These are phyloP conservation scores for Paguma larvata DNA, from an alignment of 2,797 vertebrate species.

Conservation along the genomic window DNA sequence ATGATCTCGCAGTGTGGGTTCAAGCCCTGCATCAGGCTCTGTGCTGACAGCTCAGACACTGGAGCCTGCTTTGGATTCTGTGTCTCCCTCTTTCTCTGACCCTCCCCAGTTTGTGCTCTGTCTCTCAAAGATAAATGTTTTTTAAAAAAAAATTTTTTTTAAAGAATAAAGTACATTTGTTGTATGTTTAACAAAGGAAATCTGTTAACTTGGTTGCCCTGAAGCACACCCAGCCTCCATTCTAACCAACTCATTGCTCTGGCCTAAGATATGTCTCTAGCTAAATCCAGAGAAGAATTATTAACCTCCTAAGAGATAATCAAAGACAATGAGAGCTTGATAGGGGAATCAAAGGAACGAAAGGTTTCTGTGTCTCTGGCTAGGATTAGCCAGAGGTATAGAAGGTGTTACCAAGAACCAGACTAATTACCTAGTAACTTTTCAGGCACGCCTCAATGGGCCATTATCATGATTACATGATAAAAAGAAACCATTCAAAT, in stretches of 20 bases:
- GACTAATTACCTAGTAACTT: background rate
- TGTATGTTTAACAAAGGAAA: slow-evolving; percentile 9
- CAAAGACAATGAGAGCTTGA: background rate
- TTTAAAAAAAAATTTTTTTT: no score
- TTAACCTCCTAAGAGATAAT: background rate
- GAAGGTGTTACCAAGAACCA: background rate
- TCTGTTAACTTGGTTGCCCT: background rate
- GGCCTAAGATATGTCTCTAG: background rate
- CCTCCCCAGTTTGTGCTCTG: no score
- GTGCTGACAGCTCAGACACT: no score
- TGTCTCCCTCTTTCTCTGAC: no score
- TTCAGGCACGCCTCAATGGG: background rate
- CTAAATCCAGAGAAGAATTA: background rate
- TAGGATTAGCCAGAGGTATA: background rate
- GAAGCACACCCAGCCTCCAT: background rate
- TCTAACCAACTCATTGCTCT: background rate
- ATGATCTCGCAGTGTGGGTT: no score
- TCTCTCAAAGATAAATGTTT: no score
- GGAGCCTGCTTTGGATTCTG: no score
- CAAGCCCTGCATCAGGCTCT: no score
- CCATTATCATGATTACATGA: background rate
- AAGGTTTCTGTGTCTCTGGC: background rate
- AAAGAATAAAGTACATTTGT: background rate
- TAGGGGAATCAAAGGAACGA: background rate
- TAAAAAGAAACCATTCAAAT: background rate